A percentile compares a stretch with the other conserved stretches of the same genome.
phyloP scores from a whole-genome alignment of 2,113 vertebrate genomes.

The Acanthochromis polyacanthus region DNA sequence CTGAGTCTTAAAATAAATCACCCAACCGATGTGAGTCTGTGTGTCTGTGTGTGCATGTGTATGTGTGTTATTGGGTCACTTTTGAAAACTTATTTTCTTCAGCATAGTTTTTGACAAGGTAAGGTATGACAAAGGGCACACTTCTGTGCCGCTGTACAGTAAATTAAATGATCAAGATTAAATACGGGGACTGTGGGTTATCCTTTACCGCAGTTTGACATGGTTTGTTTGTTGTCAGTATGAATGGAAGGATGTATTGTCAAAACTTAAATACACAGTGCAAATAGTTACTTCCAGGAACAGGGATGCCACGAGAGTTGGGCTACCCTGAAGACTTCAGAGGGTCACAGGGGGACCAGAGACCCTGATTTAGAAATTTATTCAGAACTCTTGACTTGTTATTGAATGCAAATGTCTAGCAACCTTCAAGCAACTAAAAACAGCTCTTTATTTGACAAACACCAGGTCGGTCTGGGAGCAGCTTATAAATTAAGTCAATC shows the following conservation, averaged over 20 bases:
- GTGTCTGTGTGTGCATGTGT: conserved; percentile 23
- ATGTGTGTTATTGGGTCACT: conserved; percentile 65
- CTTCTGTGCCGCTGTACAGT: conserved; percentile 8
- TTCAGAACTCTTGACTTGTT: conserved; percentile 29
- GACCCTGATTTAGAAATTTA: conserved; percentile 35
- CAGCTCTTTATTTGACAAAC: conserved; percentile 3
- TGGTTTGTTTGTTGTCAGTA: conserved; percentile 5
- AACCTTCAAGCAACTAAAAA: conserved; percentile 40
- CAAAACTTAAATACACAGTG: conserved; percentile 6
- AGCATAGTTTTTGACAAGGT: conserved; percentile 43
- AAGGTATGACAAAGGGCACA: conserved; percentile 48
- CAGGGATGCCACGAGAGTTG: background rate
- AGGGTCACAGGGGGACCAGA: conserved; percentile 5
- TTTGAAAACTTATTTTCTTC: conserved; percentile 60
- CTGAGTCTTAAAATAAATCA: conserved; percentile 82
- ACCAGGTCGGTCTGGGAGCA: background rate
- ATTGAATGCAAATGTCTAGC: conserved; percentile 19
- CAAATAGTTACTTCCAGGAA: conserved; percentile 12
- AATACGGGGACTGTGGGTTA: background rate
- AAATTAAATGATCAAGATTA: conserved; percentile 44
- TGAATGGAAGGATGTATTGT: conserved; percentile 19
- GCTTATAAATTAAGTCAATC: conserved; percentile 1
- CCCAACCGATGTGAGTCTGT: conserved; percentile 36
- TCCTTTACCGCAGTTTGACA: conserved; percentile 12
- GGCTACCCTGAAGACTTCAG: conserved; percentile 27